Evolutionary conservation across 2,888 invertebrate genomes (phyloP).

Genomic region (Celastrina argiolus): DNA sequence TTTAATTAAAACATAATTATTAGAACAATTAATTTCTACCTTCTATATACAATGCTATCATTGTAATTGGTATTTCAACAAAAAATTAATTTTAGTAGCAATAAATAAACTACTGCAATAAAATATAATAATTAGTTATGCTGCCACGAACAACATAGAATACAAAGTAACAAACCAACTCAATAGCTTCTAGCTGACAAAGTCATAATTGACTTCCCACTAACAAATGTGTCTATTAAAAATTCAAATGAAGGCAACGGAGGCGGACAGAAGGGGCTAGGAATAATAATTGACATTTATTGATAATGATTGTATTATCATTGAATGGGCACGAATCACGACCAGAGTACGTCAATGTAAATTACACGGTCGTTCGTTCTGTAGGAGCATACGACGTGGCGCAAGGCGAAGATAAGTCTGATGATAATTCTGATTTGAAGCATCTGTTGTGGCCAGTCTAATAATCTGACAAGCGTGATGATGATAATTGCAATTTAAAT

Average conservation of each 20-base stretch:
- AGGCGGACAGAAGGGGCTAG: not conserved
- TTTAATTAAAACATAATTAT: too few relatives aligned
- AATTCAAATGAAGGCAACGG: constrained; percentile 13
- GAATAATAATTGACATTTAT: constrained; percentile 31
- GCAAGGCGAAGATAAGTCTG: not conserved
- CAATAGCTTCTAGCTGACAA: not conserved
- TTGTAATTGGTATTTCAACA: too few relatives aligned
- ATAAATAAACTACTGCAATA: too few relatives aligned
- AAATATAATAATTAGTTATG: not conserved
- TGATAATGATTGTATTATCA: constrained; percentile 29
- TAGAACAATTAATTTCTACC: too few relatives aligned
- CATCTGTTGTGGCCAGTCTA: not conserved
- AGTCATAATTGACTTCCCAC: constrained; percentile 7
- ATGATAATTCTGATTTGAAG: not conserved
- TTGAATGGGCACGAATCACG: constrained; percentile 19
- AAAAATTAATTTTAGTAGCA: too few relatives aligned
- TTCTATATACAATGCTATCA: too few relatives aligned
- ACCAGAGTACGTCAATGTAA: constrained; percentile 16
- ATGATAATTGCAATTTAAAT: too few relatives aligned
- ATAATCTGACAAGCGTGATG: too few relatives aligned
- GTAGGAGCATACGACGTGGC: not conserved
- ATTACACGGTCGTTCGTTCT: constrained; percentile 14
- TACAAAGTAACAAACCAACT: not conserved
- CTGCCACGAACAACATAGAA: not conserved
- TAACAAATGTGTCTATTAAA: constrained; percentile 16